Conservation (phyloP, 2,888 invertebrate genomes). For the Corbicula japonica region DNA sequence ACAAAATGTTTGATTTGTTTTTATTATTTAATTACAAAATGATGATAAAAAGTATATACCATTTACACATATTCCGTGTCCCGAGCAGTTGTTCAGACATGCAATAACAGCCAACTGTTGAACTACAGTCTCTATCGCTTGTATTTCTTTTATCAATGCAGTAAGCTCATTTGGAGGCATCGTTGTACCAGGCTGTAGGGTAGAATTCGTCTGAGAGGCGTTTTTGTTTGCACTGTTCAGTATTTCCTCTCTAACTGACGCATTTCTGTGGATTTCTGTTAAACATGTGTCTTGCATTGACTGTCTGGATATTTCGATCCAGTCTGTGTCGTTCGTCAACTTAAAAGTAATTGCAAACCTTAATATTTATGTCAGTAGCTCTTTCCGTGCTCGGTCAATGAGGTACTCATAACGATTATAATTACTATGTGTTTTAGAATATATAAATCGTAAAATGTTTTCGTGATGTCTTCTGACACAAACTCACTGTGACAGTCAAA, state of each 20-base stretch:
- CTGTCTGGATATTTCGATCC: conserved; percentile 26
- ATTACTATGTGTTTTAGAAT: not conserved
- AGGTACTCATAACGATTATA: not conserved
- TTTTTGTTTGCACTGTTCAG: conserved; percentile 8
- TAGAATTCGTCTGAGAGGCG: not conserved
- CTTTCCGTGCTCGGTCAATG: no score
- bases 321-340: conserved; percentile 19
- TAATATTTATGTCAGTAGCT: no score
- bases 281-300: conserved; percentile 45
- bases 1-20: not conserved
- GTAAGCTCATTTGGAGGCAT: conserved; percentile 4
- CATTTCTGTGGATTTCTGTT: conserved; percentile 34
- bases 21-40: no score
- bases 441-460: not conserved
- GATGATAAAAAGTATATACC: no score
- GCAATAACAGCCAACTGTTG: no score
- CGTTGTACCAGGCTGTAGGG: not conserved
- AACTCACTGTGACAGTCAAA: not conserved
- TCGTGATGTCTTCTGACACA: not conserved
- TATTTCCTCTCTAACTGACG: conserved; percentile 27
- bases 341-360: not conserved
- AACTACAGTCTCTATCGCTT: no score
- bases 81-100: conserved; percentile 1
- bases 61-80: not conserved
- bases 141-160: no score